phyloP scores from a whole-genome alignment of 2,888 invertebrate genomes.

The Neria commutata region DNA sequence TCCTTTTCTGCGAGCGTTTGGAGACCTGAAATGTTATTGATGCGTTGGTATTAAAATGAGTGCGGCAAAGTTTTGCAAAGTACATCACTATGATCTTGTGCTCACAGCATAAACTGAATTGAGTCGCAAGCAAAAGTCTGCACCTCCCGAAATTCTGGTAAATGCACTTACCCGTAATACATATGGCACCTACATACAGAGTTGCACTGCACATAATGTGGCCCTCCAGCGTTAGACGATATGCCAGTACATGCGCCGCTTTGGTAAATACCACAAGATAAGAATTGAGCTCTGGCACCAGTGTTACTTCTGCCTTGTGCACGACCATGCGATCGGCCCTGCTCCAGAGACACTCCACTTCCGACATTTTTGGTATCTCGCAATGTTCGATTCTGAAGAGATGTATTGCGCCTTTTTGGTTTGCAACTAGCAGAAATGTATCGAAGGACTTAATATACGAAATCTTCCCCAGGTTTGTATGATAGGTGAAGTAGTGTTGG shows the following conservation, averaged over 20 bases:
- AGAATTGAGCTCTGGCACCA: constrained; percentile 27
- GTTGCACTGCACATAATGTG: constrained; percentile 32
- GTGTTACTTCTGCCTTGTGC: constrained; percentile 39
- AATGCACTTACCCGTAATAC: constrained; percentile 47
- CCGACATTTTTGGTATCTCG: constrained; percentile 17
- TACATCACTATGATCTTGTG: too few species aligned
- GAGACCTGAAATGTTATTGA: constrained; percentile 37
- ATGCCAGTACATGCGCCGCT: constrained; percentile 48
- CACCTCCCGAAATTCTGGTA: too few species aligned
- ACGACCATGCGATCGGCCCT: constrained; percentile 48
- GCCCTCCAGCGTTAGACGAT: constrained; percentile 34
- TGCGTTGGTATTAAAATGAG: background rate
- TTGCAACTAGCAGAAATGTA: constrained; percentile 44
- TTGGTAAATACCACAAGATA: constrained; percentile 49
- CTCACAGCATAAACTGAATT: too few species aligned
- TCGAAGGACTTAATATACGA: constrained; percentile 35
- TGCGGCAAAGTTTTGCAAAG: background rate
- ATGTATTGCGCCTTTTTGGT: constrained; percentile 44
- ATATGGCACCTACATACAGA: constrained; percentile 44
- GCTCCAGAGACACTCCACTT: constrained; percentile 46
- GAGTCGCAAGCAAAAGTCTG: too few species aligned
- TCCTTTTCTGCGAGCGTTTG: constrained; percentile 33
- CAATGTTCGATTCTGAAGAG: constrained; percentile 35
- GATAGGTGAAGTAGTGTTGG: constrained; percentile 25
- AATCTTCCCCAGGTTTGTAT: constrained; percentile 44